Conservation (phyloP, 2,888 invertebrate species). For the Prostheceraeus crozeri region DNA sequence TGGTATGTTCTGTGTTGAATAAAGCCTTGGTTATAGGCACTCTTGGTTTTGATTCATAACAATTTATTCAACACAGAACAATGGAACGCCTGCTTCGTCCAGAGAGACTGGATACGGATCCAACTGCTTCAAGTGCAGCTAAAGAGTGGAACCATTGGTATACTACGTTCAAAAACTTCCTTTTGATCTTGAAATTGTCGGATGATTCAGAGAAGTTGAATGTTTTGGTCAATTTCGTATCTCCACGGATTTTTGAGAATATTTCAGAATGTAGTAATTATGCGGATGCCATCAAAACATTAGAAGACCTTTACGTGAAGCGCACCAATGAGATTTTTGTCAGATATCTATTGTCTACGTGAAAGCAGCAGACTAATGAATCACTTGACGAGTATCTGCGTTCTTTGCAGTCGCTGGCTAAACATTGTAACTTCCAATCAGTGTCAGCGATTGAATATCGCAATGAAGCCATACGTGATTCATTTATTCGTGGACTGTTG, state of each 20-base stretch:
- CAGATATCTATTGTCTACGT: slow-evolving; percentile 21
- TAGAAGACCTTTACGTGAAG: slow-evolving; percentile 25
- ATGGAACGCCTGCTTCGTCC: slow-evolving; percentile 21
- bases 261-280: slow-evolving; percentile 1
- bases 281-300: slow-evolving; percentile 22
- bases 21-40: no score
- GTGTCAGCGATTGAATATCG: slow-evolving; percentile 15
- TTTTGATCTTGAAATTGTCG: no score
- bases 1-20: no score
- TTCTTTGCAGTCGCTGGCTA: slow-evolving; percentile 22
- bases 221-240: slow-evolving; percentile 23
- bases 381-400: slow-evolving; percentile 24
- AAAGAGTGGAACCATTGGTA: slow-evolving; percentile 28
- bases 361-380: slow-evolving; percentile 24
- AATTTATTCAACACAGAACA: no score
- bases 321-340: slow-evolving; percentile 30
- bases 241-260: no score
- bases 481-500: slow-evolving; percentile 20
- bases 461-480: slow-evolving; percentile 28
- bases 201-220: no score
- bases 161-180: slow-evolving; percentile 16
- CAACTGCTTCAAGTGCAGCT: slow-evolving; percentile 15
- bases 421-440: slow-evolving; percentile 28
- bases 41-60: no score
- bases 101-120: slow-evolving; percentile 23